Evolutionary conservation across 2,113 vertebrate species (phyloP), one percentile per base, ranked within the genome.

Genomic region (Pluvialis apricaria): DNA sequence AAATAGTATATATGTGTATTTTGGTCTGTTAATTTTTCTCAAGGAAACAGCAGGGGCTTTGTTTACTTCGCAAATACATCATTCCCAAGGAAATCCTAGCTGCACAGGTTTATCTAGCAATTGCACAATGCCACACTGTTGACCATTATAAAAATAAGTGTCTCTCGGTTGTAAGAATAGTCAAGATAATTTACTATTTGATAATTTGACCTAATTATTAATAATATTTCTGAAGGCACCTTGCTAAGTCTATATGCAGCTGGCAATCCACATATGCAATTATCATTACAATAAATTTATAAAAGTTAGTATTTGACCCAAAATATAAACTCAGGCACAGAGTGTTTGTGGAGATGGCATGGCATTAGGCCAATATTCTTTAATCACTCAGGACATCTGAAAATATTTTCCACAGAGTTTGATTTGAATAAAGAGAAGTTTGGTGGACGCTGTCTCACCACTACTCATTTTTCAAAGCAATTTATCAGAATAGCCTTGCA

Each of bases 1-100:
- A 79, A 92, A 91, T 38, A 65, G 49, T 44, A 86, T 51, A 66
- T 36, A 66, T 4, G 4, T 61, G 42, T 70, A 90, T 86, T 94
- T 87, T 61, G 29, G 31, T 81, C 79, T 95, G 85, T 95, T 92
- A 91, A 92, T 92, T 94, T 97, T 96, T 97, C 95, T 96, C 92
- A 95, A 92, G 95, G 93, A 96, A 96, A 93, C 51, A 62, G 54
- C 36, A 75, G 73, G 40, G 77, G 15, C 52, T 85, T 89, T 85
- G 32, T 91, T 85, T 95, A 91, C 86, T 80, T 70, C 87, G 73
- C 77, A 92, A 96, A 89, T 79, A 95, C 44, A 73, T 82, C 0
- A 87, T 93, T 95, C n/a, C 77, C 51, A 81, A 90, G 82, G 88
- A 94, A 95, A 95, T 83, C 78, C 68, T 90, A 93, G 32, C 82